A percentile compares a stretch with the other conserved stretches of the same genome.
Evolutionary conservation across 2,888 invertebrate species (phyloP).

Genomic region (Limnephilus rhombicus): DNA sequence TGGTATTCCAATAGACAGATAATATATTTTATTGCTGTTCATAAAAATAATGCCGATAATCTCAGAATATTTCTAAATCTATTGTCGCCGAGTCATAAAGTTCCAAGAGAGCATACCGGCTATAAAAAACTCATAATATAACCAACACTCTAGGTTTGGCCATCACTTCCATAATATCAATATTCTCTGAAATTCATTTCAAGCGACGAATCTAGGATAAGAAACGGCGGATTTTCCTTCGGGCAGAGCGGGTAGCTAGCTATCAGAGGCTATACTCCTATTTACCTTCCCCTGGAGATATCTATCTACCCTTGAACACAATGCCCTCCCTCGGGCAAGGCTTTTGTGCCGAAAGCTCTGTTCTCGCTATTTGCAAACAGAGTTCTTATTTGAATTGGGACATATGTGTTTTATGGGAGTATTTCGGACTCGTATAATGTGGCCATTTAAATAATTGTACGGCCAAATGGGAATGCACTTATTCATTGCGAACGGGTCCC

Average conservation of each 20-base stretch:
- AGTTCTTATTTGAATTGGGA: slow-evolving; percentile 38
- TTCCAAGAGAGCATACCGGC: neutral
- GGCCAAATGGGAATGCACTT: neutral
- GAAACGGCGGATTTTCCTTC: slow-evolving; percentile 1
- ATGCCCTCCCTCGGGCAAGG: slow-evolving; percentile 12
- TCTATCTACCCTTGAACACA: slow-evolving; percentile 29
- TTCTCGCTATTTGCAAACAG: slow-evolving; percentile 29
- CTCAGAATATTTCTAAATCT: neutral
- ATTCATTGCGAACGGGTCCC: neutral
- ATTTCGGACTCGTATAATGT: slow-evolving; percentile 34
- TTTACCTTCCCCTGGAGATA: slow-evolving; percentile 35
- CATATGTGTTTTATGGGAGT: slow-evolving; percentile 41
- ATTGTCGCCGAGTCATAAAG: neutral
- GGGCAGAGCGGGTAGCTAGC: neutral
- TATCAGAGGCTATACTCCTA: neutral
- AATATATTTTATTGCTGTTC: neutral
- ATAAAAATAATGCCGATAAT: neutral
- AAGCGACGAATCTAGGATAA: slow-evolving; percentile 3
- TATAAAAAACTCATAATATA: neutral
- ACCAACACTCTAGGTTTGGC: neutral
- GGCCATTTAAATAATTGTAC: slow-evolving; percentile 37
- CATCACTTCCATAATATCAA: slow-evolving; percentile 35
- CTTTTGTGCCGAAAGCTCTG: slow-evolving; percentile 24
- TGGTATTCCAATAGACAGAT: neutral
- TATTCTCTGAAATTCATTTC: slow-evolving; percentile 10